Evolutionary conservation across 2,888 invertebrate species (phyloP), one percentile per base, ranked within the genome.

Genomic region (Hyles lineata): DNA sequence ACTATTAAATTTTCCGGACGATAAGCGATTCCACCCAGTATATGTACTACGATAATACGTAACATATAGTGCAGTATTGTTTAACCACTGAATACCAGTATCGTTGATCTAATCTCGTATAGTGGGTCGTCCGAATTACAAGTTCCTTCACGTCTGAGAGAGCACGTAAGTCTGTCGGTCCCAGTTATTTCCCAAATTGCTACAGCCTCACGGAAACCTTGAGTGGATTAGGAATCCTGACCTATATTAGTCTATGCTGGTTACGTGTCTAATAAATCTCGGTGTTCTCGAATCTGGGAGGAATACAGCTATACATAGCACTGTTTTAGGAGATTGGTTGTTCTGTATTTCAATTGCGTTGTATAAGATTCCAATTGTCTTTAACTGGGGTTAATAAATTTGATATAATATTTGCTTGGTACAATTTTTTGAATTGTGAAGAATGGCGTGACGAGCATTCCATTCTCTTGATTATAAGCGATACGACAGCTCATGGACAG

Each of bases 221-320:
- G 55, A 55, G 55, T 55, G 55, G 55, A 55, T 55, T 55, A 55
- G n/a, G 55, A n/a, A 55, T 55, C 55, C 55, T 55, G 55, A 55
- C 55, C 55, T n/a, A 55, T n/a, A 55, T 55, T n/a, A 55, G 55
- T 55, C 55, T 55, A n/a, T n/a, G 19, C 55, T 55, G 55, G 55
- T 55, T 55, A n/a, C 55, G 17, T 19, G 19, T 55, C 55, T 55
- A 55, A 55, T 55, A 55, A 55, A 55, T 55, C 55, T 55, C 19
- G 17, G 4, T 19, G 52, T n/a, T 55, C 52, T 43, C 55, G 19
- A 55, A 55, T n/a, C n/a, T n/a, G 55, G 55, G 17, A n/a, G 55
- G 7, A n/a, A 17, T 55, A 17, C 55, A 7, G n/a, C 19, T 55
- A n/a, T 55, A 43, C 11, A 55, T 15, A n/a, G n/a, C 55, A 6